phyloP scores from a whole-genome alignment of 2,797 vertebrate species.

The Morelia viridis region DNA sequence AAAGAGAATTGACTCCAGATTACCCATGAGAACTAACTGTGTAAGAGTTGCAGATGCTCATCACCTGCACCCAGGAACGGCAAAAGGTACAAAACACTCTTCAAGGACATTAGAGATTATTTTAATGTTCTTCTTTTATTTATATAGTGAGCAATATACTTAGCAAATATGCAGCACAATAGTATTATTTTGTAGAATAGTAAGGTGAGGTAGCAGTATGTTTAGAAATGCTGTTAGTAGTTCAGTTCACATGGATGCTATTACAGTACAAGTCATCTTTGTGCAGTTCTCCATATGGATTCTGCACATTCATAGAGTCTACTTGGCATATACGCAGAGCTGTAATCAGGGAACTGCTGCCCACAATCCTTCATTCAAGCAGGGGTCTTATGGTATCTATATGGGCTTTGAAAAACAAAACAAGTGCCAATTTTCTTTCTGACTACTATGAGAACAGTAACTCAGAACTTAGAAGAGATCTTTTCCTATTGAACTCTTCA shows the following conservation, averaged over 20 bases:
- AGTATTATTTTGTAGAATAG: background rate
- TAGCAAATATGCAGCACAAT: background rate
- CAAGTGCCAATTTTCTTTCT: background rate
- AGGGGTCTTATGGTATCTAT: background rate
- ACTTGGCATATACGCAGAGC: background rate
- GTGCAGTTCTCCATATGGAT: background rate
- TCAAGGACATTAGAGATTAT: background rate
- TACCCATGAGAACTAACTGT: slow-evolving; percentile 75
- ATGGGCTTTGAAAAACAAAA: background rate
- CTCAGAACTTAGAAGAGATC: background rate
- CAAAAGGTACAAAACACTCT: slow-evolving; percentile 72
- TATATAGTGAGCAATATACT: background rate
- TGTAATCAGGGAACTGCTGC: background rate
- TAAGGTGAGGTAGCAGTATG: background rate
- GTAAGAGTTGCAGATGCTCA: slow-evolving; percentile 73
- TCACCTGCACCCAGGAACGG: slow-evolving; percentile 65
- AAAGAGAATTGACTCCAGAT: slow-evolving; percentile 71
- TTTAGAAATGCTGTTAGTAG: background rate
- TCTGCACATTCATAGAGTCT: background rate
- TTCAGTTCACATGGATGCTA: background rate
- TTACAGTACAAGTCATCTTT: background rate
- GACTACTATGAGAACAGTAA: background rate
- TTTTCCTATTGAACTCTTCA: background rate
- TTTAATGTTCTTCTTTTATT: background rate
- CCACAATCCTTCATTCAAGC: background rate